These are phyloP conservation scores for Lamprotornis superbus DNA, from an alignment of 2,113 vertebrate genomes.

Conservation along the genomic window DNA sequence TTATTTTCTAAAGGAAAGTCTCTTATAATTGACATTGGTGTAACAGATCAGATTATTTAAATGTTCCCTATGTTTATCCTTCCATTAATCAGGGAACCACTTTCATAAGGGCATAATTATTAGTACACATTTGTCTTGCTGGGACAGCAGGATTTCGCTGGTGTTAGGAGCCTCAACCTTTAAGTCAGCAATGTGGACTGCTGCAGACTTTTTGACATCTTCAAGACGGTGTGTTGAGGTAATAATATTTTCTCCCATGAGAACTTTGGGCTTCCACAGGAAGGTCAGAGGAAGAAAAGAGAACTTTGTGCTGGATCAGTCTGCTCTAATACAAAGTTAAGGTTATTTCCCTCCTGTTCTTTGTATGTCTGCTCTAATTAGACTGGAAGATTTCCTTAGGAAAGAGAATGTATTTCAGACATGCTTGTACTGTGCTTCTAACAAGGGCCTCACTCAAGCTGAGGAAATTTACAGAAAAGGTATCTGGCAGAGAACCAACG, in stretches of 20 bases:
- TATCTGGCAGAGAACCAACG: not conserved
- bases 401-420: not conserved
- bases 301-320: not conserved
- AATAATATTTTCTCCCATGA: not conserved
- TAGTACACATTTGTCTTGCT: not conserved
- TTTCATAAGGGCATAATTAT: not conserved
- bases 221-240: not conserved
- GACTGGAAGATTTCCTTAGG: not conserved
- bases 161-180: not conserved
- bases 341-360: not conserved
- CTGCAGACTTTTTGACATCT: not conserved
- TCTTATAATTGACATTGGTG: not conserved
- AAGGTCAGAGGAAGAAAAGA: constrained; percentile 1
- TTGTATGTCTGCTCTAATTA: not conserved
- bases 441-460: not conserved
- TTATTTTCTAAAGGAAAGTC: not conserved
- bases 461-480: not conserved
- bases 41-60: not conserved
- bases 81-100: not conserved
- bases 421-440: not conserved
- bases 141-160: not conserved
- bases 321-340: not conserved
- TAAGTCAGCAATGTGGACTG: not conserved
- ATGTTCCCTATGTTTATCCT: not conserved
- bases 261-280: not conserved